A percentile compares a stretch with the other conserved stretches of the same genome.
phyloP scores from a whole-genome alignment of 2,888 invertebrate species.

The Muschampia plurimacula region DNA sequence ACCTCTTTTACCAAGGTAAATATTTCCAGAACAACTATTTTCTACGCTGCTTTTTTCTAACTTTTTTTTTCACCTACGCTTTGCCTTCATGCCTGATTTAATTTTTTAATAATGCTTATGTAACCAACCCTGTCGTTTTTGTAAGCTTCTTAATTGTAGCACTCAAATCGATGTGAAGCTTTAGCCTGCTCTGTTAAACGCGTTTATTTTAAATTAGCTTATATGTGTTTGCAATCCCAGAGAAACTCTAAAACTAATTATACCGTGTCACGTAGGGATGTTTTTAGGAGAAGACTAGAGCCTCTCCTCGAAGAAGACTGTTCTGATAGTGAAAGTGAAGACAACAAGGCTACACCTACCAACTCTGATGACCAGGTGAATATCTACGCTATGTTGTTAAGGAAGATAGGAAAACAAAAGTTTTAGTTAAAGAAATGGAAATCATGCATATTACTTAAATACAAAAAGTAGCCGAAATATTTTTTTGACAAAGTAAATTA shows the following conservation, averaged over 20 bases:
- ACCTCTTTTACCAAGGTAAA: slow-evolving; percentile 89
- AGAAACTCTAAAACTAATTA: slow-evolving; percentile 59
- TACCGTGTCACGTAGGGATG: slow-evolving; percentile 68
- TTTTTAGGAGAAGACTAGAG: slow-evolving; percentile 90
- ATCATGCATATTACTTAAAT: background rate
- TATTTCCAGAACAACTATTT: background rate
- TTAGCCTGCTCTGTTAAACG: slow-evolving; percentile 23
- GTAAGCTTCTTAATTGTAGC: slow-evolving; percentile 27
- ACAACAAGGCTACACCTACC: slow-evolving; percentile 79
- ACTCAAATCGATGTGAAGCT: slow-evolving; percentile 26
- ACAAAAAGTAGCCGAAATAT: background rate
- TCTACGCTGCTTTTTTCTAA: background rate
- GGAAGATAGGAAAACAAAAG: background rate
- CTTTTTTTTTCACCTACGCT: slow-evolving; percentile 28
- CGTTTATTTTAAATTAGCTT: slow-evolving; percentile 11
- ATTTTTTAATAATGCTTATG: slow-evolving; percentile 26
- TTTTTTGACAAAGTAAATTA: slow-evolving; percentile 29
- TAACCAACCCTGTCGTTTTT: slow-evolving; percentile 13
- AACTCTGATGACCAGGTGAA: slow-evolving; percentile 84
- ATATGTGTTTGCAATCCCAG: slow-evolving; percentile 39
- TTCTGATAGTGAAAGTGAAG: slow-evolving; percentile 87
- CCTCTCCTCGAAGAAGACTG: slow-evolving; percentile 94
- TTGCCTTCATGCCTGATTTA: slow-evolving; percentile 24
- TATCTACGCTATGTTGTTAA: slow-evolving; percentile 52
- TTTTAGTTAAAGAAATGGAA: background rate